These are phyloP conservation scores for Ploceus nigricollis DNA, from an alignment of 2,113 vertebrate genomes.

Conservation along the genomic window DNA sequence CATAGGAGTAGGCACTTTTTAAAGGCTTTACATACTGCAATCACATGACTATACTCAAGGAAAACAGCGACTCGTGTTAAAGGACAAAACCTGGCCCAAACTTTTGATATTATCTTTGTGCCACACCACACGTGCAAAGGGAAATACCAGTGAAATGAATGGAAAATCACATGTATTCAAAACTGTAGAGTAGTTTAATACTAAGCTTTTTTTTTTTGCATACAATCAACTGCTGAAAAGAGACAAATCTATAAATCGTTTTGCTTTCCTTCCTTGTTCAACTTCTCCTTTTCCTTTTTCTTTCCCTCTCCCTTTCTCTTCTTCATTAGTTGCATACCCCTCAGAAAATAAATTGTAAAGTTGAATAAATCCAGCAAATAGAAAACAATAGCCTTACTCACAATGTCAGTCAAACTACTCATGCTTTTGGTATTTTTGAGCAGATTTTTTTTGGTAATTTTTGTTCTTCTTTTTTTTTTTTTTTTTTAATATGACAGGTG, in stretches of 20 bases:
- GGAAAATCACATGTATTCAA: background rate
- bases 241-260: background rate
- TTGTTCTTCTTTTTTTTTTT: background rate
- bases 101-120: background rate
- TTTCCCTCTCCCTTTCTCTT: background rate
- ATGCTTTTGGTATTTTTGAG: background rate
- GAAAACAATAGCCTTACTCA: background rate
- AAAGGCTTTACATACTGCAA: background rate
- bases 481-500: background rate
- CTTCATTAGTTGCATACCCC: background rate
- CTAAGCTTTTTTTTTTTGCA: background rate
- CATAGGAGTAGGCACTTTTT: background rate
- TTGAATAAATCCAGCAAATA: background rate
- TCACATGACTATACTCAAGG: background rate
- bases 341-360: background rate
- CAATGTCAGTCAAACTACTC: background rate
- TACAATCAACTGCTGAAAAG: background rate
- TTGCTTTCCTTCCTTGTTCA: background rate
- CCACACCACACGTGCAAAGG: accelerated
- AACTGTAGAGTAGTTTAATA: background rate
- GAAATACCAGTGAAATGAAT: background rate
- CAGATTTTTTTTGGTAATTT: background rate
- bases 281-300: background rate
- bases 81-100: background rate
- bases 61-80: background rate